phyloP scores from a whole-genome alignment of 2,888 invertebrate species.

The Cheilosia scutellata region DNA sequence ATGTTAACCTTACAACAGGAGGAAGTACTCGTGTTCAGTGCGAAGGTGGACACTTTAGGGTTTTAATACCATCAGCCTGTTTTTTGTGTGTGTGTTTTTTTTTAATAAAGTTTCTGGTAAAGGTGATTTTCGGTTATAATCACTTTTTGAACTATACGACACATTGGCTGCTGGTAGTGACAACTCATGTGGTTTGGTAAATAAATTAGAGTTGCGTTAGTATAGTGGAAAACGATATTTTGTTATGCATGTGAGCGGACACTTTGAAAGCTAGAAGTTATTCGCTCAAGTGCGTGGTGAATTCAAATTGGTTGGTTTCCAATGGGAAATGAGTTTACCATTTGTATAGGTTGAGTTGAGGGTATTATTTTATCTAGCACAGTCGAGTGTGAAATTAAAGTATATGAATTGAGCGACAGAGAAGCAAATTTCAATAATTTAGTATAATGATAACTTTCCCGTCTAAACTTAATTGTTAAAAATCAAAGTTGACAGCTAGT shows the following conservation, averaged over 20 bases:
- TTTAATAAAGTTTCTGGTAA: constrained; percentile 52
- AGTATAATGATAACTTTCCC: too few relatives aligned
- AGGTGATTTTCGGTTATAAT: constrained; percentile 62
- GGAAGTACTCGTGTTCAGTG: neutral
- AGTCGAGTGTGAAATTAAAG: too few relatives aligned
- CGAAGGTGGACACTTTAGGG: constrained; percentile 13
- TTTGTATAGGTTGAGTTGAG: neutral
- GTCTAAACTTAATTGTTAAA: too few relatives aligned
- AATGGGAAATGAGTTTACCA: neutral
- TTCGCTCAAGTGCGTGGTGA: constrained; percentile 28
- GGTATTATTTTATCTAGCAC: too few relatives aligned
- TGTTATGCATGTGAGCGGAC: constrained; percentile 2
- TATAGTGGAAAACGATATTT: constrained; percentile 5
- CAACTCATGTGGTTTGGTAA: constrained; percentile 52
- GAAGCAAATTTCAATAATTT: too few relatives aligned
- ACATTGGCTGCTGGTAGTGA: constrained; percentile 39
- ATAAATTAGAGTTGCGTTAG: constrained; percentile 39
- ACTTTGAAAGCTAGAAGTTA: neutral
- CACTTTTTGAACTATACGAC: constrained; percentile 66
- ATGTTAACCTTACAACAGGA: constrained; percentile 12
- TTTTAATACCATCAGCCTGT: constrained; percentile 16
- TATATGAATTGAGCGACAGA: too few relatives aligned
- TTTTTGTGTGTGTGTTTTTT: neutral
- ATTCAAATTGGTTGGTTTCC: constrained; percentile 1
- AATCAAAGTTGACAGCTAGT: too few relatives aligned